Conservation (phyloP, 2,888 invertebrate species). For the Anticlea derivata region DNA sequence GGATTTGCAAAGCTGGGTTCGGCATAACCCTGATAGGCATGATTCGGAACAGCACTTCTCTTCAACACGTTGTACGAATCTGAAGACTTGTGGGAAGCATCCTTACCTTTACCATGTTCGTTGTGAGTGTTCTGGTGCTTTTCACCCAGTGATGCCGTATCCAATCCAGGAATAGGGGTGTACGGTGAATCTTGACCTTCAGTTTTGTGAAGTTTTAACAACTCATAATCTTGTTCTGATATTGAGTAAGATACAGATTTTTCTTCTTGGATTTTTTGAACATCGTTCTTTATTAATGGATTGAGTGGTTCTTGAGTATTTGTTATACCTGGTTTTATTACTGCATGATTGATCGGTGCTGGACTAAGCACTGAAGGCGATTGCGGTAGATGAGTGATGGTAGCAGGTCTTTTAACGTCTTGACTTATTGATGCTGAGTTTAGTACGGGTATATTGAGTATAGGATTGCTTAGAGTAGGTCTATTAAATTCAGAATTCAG, state of each 20-base stretch:
- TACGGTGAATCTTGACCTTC: constrained; percentile 30
- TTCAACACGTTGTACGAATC: constrained; percentile 12
- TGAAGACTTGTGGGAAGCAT: neutral
- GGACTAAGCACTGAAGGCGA: neutral
- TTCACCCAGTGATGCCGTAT: constrained; percentile 9
- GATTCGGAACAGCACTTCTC: constrained; percentile 12
- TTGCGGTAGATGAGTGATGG: neutral
- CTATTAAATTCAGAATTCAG: neutral
- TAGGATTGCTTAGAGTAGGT: neutral
- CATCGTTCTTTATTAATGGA: neutral
- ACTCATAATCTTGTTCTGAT: constrained; percentile 43
- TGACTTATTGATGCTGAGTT: neutral
- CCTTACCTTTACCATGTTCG: constrained; percentile 6
- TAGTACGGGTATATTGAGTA: neutral
- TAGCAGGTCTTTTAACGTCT: neutral
- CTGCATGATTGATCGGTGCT: neutral
- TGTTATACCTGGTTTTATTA: neutral
- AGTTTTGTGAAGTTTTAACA: constrained; percentile 41
- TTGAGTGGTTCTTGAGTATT: neutral
- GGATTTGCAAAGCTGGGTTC: constrained; percentile 9
- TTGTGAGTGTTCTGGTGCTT: constrained; percentile 11
- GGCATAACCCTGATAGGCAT: constrained; percentile 9
- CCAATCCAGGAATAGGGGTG: constrained; percentile 19
- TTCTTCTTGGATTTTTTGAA: constrained; percentile 22
- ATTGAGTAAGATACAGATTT: constrained; percentile 43